Conservation (phyloP, 2,888 invertebrate species). For the Apoda limacodes region DNA sequence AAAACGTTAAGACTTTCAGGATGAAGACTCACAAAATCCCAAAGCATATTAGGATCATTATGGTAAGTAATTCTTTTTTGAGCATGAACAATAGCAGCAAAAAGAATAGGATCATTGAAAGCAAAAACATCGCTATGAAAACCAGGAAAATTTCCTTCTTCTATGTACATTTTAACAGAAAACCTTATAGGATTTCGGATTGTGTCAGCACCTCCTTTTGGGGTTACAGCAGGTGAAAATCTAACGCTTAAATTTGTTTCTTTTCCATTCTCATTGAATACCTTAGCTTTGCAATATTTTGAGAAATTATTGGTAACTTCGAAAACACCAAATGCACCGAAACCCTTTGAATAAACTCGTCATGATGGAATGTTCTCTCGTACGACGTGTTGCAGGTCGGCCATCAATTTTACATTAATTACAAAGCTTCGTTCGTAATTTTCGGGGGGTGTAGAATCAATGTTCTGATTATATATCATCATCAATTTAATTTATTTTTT, state of each 20-base stretch:
- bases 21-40: slow-evolving; percentile 89
- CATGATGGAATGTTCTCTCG: slow-evolving; percentile 93
- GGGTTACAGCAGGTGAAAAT: slow-evolving; percentile 85
- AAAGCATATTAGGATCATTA: slow-evolving; percentile 89
- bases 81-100: slow-evolving; percentile 91
- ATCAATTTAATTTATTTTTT: no score
- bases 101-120: slow-evolving; percentile 86
- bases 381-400: slow-evolving; percentile 82
- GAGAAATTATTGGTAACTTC: slow-evolving; percentile 86
- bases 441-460: no score
- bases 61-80: slow-evolving; percentile 90
- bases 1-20: slow-evolving; percentile 88
- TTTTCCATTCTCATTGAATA: slow-evolving; percentile 80
- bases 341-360: slow-evolving; percentile 93
- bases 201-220: slow-evolving; percentile 88
- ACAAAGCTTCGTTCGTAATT: no score
- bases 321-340: slow-evolving; percentile 86
- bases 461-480: no score
- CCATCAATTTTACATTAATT: slow-evolving; percentile 81
- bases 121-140: slow-evolving; percentile 91
- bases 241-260: slow-evolving; percentile 80
- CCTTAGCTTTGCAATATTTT: slow-evolving; percentile 78
- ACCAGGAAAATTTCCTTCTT: slow-evolving; percentile 89
- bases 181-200: slow-evolving; percentile 89
- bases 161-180: slow-evolving; percentile 90